Base-by-base conservation (phyloP, 2,888 invertebrate genomes). In the Meghimatium bilineatum region DNA sequence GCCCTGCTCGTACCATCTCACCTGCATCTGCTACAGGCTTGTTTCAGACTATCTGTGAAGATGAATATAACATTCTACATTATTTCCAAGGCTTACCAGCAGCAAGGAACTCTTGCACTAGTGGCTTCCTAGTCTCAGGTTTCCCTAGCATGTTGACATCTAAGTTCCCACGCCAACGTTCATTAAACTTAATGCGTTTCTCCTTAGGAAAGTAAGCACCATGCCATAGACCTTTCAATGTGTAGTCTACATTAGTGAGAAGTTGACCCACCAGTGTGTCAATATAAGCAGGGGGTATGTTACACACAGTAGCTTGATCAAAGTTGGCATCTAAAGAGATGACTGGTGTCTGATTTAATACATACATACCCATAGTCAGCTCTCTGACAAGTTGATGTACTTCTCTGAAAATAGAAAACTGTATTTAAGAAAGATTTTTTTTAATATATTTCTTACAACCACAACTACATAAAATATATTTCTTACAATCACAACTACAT, bases 141-240 rank as follows among this genome's bases (percentile, higher is more conserved):
- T 91, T 90, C 17, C 93, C 93, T 82, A 88, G 88, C 8, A 90
- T 85, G 85, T 93, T 92, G 14, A 93, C 92, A 86, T 92, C 93
- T 20, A 93, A 86, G 86, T 91, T 92, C 60, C 89, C 88, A n/a
- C 93, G 84, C 94, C 94, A 94, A 29, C 92, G 89, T 69, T 94
- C 93, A 20, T 91, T 88, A 84, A 94, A 93, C 86, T 93, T 93
- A 69, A 89, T 90, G 72, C 94, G 87, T 87, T 93, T 93, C 17
- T 94, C 93, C 85, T 91, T 91, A 0, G 93, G 92, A 82, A 94
- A 91, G 85, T 92, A 93, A 32, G 90, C 91, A 1, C 94, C 94
- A 88, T 94, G 93, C 93, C 94, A 94, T 67, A 94, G 85, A 2
- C 91, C 89, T 84, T 94, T 93, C 90, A 94, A 90, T 92, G 92